phyloP scores from a whole-genome alignment of 2,113 vertebrate species.

The Tragelaphus strepsiceros region DNA sequence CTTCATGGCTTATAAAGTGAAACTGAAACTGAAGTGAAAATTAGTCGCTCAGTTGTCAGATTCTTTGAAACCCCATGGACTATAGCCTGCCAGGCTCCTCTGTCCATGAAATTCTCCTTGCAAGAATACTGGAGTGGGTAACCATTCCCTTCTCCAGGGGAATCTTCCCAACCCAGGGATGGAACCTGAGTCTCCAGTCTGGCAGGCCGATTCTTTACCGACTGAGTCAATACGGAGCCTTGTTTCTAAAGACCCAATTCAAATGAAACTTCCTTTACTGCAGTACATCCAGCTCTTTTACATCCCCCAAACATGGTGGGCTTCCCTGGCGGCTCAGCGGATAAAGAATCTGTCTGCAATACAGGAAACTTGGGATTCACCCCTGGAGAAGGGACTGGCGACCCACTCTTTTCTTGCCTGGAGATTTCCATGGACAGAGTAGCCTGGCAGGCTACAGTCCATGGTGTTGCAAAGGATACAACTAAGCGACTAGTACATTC shows the following conservation, averaged over 20 bases:
- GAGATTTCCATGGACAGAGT: background rate
- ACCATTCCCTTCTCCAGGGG: background rate
- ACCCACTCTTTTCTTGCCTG: background rate
- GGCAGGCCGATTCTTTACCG: background rate
- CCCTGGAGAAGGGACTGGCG: background rate
- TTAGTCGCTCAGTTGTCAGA: background rate
- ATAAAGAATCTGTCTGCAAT: background rate
- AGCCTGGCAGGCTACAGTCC: background rate
- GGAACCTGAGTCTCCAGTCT: background rate
- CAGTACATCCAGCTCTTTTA: background rate
- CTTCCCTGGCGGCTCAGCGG: background rate
- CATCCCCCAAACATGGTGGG: background rate
- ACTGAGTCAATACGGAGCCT: background rate
- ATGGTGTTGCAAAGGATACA: background rate
- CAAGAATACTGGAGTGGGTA: background rate
- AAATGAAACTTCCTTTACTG: background rate
- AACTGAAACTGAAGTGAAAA: background rate
- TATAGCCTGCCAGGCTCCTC: background rate
- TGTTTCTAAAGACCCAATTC: background rate
- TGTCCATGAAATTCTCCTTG: background rate
- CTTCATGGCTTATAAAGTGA: background rate
- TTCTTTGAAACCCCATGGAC: background rate
- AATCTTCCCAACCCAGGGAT: background rate
- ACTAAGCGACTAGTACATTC: background rate
- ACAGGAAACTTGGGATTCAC: background rate